Evolutionary conservation across 1,140 invertebrate genomes (phyloP), one percentile per base, ranked within the genome.

Genomic region (Euborellia annulipes): DNA sequence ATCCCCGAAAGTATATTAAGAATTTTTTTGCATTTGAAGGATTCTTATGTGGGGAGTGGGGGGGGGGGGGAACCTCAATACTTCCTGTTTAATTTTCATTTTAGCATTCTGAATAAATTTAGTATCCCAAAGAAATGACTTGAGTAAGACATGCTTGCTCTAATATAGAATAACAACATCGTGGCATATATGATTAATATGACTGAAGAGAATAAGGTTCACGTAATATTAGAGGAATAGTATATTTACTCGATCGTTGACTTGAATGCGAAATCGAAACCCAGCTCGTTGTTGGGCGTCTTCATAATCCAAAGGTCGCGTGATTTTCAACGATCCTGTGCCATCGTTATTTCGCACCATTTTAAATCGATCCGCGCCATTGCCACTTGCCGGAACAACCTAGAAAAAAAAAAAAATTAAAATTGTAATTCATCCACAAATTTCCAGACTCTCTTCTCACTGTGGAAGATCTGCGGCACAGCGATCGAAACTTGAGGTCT

Each of bases 291-390:
- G 70, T 45, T 68, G 56, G 8, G 61, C 62, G 59, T 75, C 71
- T 58, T 75, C 72, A 50, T 67, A 75, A 57, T 75, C 73, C 13
- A 75, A 56, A 0, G 71, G 70, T 54, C 76, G 73, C 21, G 74
- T 70, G 43, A 77, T 72, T 59, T 75, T 76, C n/a, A 77, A 59
- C 0, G 75, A 77, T 3, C 75, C 75, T 0, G 75, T 76, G 1
- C 75, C 75, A 55, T 77, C 75, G 43, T 63, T 71, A 54, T 77
- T 77, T 20, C 71, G 63, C 3, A 76, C 71, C 75, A 77, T 77
- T 13, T 71, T 71, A 55, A 77, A 77, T 53, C 75, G 76, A 46
- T 77, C 75, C 8, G 74, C 68, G 8, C 74, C 74, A 52, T 72
- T 76, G 9, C 72, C 71, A 52, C 70, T 73, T 21, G 69, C 70